phyloP scores from a whole-genome alignment of 2,888 invertebrate genomes.

The Cryptus armator region DNA sequence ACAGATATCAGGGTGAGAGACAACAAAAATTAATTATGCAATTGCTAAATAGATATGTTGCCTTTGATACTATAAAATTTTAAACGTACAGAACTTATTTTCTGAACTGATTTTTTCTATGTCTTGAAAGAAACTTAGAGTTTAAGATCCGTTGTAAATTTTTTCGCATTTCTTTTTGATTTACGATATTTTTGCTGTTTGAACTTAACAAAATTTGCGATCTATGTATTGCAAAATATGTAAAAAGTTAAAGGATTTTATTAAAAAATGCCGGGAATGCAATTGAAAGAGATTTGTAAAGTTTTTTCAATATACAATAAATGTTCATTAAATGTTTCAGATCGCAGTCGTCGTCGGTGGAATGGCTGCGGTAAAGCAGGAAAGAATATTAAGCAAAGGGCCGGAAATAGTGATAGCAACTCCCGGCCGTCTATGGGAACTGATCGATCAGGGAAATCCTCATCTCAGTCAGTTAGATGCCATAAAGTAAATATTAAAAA shows the following conservation, averaged over 20 bases:
- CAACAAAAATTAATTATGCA: background rate
- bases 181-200: too few species aligned
- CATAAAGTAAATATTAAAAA: slow-evolving; percentile 87
- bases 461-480: slow-evolving; percentile 91
- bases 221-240: too few species aligned
- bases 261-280: too few species aligned
- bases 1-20: slow-evolving; percentile 88
- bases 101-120: too few species aligned
- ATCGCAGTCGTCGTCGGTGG: slow-evolving; percentile 97
- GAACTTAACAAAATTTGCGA: too few species aligned
- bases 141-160: too few species aligned
- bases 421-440: slow-evolving; percentile 98
- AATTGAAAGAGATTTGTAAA: background rate
- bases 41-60: background rate
- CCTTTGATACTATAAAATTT: too few species aligned
- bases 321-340: slow-evolving; percentile 45
- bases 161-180: too few species aligned
- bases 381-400: slow-evolving; percentile 91
- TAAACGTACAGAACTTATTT: background rate
- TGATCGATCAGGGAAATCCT: slow-evolving; percentile 92
- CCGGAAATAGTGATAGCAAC: slow-evolving; percentile 99
- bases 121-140: too few species aligned
- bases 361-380: slow-evolving; percentile 97
- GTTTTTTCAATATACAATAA: background rate
- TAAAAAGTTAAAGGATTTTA: too few species aligned